phyloP scores from a whole-genome alignment of 1,140 invertebrate species.

The Papilio helenus region DNA sequence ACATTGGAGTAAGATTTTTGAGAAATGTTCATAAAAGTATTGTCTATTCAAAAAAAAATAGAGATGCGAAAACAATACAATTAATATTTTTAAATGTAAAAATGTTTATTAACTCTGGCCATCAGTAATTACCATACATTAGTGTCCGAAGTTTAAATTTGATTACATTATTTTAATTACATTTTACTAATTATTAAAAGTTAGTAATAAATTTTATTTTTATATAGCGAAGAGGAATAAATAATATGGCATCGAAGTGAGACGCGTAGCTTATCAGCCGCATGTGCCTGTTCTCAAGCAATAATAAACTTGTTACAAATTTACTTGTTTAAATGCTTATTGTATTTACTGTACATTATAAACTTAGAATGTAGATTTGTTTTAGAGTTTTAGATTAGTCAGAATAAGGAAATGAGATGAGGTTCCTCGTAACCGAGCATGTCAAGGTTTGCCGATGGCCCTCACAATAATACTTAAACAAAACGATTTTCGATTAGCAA shows the following conservation, averaged over 20 bases:
- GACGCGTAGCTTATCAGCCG: neutral
- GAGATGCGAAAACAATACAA: neutral
- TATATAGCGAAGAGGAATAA: neutral
- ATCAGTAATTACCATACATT: neutral
- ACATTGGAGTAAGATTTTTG: neutral
- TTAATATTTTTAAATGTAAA: neutral
- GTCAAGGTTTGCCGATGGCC: too few species aligned
- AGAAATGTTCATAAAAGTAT: neutral
- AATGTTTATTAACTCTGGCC: neutral
- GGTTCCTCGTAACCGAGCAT: too few species aligned
- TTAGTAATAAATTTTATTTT: neutral
- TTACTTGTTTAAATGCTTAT: neutral
- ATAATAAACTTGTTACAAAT: neutral
- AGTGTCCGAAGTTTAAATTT: neutral
- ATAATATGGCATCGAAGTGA: neutral
- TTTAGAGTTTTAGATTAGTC: too few species aligned
- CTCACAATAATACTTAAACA: too few species aligned
- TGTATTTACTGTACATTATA: neutral
- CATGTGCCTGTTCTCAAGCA: conserved; percentile 3
- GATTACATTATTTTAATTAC: neutral
- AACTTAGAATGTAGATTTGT: neutral
- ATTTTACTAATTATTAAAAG: too few species aligned
- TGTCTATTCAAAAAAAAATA: neutral
- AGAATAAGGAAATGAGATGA: too few species aligned
- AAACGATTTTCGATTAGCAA: too few species aligned